Conservation (phyloP, 2,113 vertebrate species). For the Oryzias javanicus region DNA sequence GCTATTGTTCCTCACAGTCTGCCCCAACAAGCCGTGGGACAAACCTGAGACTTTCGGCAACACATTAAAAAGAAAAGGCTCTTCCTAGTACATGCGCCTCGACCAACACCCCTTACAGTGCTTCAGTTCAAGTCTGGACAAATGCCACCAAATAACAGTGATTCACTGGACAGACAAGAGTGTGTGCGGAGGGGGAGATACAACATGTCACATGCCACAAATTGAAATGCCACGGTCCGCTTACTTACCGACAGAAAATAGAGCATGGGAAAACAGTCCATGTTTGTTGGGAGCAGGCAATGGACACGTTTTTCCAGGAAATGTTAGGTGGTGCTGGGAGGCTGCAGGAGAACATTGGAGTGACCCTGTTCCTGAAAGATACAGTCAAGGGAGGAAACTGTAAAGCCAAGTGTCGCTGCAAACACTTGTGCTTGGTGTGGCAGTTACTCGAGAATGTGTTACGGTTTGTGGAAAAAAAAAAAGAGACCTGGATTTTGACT, state of each 20-base stretch:
- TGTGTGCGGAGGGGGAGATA: not conserved
- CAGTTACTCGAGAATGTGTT: constrained; percentile 20
- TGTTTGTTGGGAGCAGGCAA: constrained; percentile 92
- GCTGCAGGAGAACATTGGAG: constrained; percentile 75
- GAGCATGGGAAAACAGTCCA: constrained; percentile 98
- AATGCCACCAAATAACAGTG: constrained; percentile 25
- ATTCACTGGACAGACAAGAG: constrained; percentile 14
- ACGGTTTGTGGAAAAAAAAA: constrained; percentile 2
- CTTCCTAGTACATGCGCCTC: constrained; percentile 6
- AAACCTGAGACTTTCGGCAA: constrained; percentile 47
- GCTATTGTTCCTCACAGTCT: constrained; percentile 44
- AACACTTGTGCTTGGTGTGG: constrained; percentile 26
- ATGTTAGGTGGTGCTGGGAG: constrained; percentile 80
- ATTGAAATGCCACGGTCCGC: constrained; percentile 70
- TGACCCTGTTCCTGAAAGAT: constrained; percentile 80
- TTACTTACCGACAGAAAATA: constrained; percentile 95
- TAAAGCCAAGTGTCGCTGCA: constrained; percentile 43
- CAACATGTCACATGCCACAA: constrained; percentile 46
- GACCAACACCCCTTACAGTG: constrained; percentile 16
- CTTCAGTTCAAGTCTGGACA: constrained; percentile 19
- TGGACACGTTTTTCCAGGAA: constrained; percentile 85
- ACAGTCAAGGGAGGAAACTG: constrained; percentile 54
- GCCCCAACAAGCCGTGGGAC: constrained; percentile 40
- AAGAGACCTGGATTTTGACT: constrained; percentile 56
- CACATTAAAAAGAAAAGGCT: constrained; percentile 40